phyloP scores from a whole-genome alignment of 2,888 invertebrate genomes.

The Drosophila infuscata region DNA sequence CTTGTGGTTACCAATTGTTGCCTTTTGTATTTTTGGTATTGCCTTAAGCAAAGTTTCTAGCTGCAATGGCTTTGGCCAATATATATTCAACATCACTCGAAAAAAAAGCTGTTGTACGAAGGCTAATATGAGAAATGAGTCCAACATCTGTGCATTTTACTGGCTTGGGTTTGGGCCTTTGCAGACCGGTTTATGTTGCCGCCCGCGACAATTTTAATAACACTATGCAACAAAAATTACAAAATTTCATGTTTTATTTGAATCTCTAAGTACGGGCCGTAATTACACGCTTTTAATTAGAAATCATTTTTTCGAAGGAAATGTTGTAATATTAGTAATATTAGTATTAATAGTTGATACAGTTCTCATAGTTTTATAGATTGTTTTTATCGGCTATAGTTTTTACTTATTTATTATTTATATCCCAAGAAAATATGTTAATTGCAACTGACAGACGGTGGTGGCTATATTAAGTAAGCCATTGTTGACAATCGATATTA shows the following conservation, averaged over 20 bases:
- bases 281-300: background rate
- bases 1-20: slow-evolving; percentile 12
- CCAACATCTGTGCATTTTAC: slow-evolving; percentile 68
- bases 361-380: background rate
- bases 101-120: slow-evolving; percentile 34
- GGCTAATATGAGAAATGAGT: slow-evolving; percentile 69
- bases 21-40: slow-evolving; percentile 4
- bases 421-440: background rate
- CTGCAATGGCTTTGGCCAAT: slow-evolving; percentile 39
- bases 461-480: background rate
- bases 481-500: background rate
- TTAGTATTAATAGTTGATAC: background rate
- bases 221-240: slow-evolving; percentile 4
- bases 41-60: slow-evolving; percentile 29
- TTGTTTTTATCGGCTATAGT: background rate
- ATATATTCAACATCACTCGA: slow-evolving; percentile 42
- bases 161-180: slow-evolving; percentile 48
- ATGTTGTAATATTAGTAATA: background rate
- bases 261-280: background rate
- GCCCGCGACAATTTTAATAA: slow-evolving; percentile 59
- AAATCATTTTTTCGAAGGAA: background rate
- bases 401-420: no score
- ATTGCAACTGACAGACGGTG: background rate
- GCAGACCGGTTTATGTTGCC: slow-evolving; percentile 75
- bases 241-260: background rate